Conservation (phyloP, 2,113 vertebrate species). For the Centropus bengalensis region DNA sequence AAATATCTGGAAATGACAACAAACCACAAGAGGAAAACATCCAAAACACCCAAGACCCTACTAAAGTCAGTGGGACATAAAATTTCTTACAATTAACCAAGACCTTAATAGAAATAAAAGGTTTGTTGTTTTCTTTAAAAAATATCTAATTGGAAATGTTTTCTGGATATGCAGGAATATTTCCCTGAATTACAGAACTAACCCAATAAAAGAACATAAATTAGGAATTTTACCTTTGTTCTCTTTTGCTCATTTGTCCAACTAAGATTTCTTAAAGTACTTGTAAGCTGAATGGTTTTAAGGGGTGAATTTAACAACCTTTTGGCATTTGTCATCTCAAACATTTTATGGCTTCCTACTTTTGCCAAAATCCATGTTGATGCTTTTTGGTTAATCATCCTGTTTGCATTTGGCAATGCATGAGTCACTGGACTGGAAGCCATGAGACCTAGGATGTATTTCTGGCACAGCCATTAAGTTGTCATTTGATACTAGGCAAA, state of each 20-base stretch:
- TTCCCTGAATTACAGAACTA: not conserved
- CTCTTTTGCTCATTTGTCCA: not conserved
- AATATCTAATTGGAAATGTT: not conserved
- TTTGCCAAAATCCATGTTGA: slow-evolving; percentile 10
- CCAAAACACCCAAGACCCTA: not conserved
- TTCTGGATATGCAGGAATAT: not conserved
- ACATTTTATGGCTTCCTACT: not conserved
- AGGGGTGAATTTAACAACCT: slow-evolving; percentile 15
- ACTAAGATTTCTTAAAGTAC: not conserved
- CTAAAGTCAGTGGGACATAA: not conserved
- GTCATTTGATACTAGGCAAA: slow-evolving; percentile 5
- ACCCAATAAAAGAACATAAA: not conserved
- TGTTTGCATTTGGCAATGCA: not conserved
- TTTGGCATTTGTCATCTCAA: slow-evolving; percentile 16
- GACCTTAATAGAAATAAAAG: not conserved
- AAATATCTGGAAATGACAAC: slow-evolving; percentile 4
- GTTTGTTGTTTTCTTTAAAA: accelerated
- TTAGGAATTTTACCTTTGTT: not conserved
- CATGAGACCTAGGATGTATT: not conserved
- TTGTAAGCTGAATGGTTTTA: not conserved
- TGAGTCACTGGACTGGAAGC: slow-evolving; percentile 11
- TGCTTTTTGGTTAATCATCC: not conserved
- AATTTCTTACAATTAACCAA: not conserved
- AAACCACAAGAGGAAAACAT: not conserved
- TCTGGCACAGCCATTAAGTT: not conserved